Percentiles rank a stretch among this genome's conserved stretches.
These are phyloP conservation scores for Heliconius melpomene DNA, from an alignment of 1,140 invertebrate genomes.

Conservation along the genomic window DNA sequence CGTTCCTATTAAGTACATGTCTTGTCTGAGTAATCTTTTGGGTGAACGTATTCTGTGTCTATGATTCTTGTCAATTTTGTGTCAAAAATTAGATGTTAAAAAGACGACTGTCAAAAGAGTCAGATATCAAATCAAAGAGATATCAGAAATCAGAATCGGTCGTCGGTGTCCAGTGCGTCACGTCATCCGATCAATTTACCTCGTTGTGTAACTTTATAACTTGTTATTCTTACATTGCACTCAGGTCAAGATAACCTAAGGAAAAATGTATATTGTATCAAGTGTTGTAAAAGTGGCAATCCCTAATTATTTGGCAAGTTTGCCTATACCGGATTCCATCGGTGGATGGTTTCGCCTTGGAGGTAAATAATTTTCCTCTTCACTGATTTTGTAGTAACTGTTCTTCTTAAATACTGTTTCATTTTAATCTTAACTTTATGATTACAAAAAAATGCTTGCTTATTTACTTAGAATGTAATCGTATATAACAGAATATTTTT, in stretches of 20 bases:
- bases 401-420: background rate
- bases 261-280: slow-evolving; percentile 86
- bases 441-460: background rate
- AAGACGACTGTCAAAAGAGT: too few species aligned
- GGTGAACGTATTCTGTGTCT: too few species aligned
- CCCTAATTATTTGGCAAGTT: slow-evolving; percentile 88
- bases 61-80: too few species aligned
- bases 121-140: background rate
- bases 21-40: too few species aligned
- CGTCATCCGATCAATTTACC: slow-evolving; percentile 5
- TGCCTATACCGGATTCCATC: slow-evolving; percentile 89
- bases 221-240: background rate
- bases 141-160: background rate
- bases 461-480: background rate
- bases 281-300: slow-evolving; percentile 87
- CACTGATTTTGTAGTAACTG: background rate
- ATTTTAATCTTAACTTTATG: background rate
- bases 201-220: slow-evolving; percentile 1
- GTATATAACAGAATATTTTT: background rate
- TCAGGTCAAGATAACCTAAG: background rate
- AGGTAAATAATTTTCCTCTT: slow-evolving; percentile 79
- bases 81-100: too few species aligned
- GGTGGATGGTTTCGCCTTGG: slow-evolving; percentile 90
- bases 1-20: too few species aligned
- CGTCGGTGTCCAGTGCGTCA: background rate